phyloP scores from a whole-genome alignment of 2,888 invertebrate species.

The Cephus sareptanus region DNA sequence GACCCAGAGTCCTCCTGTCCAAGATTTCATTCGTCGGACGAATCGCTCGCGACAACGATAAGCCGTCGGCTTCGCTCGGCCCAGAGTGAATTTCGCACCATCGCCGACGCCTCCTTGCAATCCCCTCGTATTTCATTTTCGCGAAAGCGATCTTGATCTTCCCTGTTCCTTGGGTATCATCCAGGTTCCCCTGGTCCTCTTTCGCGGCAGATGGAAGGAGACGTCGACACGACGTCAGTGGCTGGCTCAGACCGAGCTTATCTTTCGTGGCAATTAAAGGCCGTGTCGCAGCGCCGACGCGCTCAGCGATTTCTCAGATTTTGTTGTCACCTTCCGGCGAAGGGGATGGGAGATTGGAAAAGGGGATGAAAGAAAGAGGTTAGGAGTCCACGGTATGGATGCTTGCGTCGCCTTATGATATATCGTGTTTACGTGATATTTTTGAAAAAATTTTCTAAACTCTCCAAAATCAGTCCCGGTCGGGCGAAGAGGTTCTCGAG shows the following conservation, averaged over 20 bases:
- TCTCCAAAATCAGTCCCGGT: not conserved
- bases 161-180: not conserved
- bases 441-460: not conserved
- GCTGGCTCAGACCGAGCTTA: not conserved
- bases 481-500: not conserved
- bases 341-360: no score
- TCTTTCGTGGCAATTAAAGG: not conserved
- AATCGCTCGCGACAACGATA: conserved; percentile 12
- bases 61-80: conserved; percentile 7
- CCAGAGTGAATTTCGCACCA: conserved; percentile 23
- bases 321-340: not conserved
- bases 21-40: not conserved
- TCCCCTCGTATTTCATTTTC: conserved; percentile 27
- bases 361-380: not conserved
- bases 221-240: not conserved
- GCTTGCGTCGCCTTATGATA: not conserved
- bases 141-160: conserved; percentile 16
- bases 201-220: conserved; percentile 2
- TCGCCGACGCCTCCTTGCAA: not conserved
- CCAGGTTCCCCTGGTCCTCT: conserved; percentile 1
- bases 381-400: not conserved
- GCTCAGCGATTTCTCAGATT: not conserved
- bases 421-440: not conserved
- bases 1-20: not conserved
- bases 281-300: not conserved